These are phyloP conservation scores for Mythimna pallens DNA, from an alignment of 2,888 invertebrate genomes.

Conservation along the genomic window DNA sequence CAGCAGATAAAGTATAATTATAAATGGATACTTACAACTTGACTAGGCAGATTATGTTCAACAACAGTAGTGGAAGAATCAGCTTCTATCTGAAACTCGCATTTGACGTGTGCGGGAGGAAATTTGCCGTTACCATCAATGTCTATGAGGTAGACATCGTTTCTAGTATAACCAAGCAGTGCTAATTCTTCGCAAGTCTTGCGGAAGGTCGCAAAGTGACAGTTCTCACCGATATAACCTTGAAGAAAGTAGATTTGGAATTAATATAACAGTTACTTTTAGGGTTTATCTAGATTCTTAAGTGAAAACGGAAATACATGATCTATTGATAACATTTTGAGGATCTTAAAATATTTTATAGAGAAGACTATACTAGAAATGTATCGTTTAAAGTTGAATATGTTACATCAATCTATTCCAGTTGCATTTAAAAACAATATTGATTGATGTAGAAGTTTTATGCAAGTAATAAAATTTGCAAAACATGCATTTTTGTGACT, in stretches of 20 bases:
- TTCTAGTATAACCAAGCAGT: constrained; percentile 96
- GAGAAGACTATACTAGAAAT: neutral
- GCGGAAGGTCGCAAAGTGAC: constrained; percentile 97
- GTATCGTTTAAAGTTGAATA: neutral
- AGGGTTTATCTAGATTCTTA: neutral
- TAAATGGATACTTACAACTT: constrained; percentile 91
- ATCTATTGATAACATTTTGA: neutral
- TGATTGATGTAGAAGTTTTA: no score
- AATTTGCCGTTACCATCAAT: constrained; percentile 98
- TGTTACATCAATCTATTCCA: neutral
- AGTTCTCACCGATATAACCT: constrained; percentile 97
- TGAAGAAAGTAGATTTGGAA: constrained; percentile 15
- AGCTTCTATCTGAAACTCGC: constrained; percentile 97
- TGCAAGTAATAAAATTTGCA: neutral
- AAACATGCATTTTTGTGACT: neutral
- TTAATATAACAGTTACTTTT: neutral
- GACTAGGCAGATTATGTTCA: constrained; percentile 97
- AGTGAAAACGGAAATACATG: neutral
- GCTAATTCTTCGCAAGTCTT: constrained; percentile 98
- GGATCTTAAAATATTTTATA: neutral
- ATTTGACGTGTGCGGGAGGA: constrained; percentile 97
- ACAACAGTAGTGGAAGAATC: constrained; percentile 97
- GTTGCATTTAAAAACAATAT: neutral
- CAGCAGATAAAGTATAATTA: neutral
- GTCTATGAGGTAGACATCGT: constrained; percentile 97